Conservation (phyloP, 2,113 vertebrate genomes). For the Mormyrus iriodes region DNA sequence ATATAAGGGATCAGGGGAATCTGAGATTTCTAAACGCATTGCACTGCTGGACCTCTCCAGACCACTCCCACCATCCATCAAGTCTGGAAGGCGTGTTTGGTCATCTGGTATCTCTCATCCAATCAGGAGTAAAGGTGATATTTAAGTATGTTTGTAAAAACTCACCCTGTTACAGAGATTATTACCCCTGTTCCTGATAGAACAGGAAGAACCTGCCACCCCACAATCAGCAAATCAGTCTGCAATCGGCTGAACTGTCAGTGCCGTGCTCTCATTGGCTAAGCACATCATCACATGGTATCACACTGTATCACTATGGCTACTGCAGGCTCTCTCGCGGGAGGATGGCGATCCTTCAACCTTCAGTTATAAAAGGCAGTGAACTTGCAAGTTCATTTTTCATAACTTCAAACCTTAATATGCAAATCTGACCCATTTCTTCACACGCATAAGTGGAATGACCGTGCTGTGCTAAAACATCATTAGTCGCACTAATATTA, state of each 20-base stretch:
- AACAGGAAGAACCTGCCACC: neutral
- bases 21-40: neutral
- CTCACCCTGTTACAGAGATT: neutral
- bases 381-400: conserved; percentile 1
- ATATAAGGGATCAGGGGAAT: neutral
- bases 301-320: neutral
- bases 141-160: neutral
- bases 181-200: neutral
- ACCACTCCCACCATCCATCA: neutral
- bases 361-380: neutral
- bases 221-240: neutral
- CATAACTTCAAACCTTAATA: neutral
- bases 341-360: neutral
- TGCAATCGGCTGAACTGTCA: neutral
- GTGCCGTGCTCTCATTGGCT: neutral
- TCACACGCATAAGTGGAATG: neutral
- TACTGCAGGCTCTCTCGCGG: neutral
- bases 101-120: neutral
- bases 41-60: neutral
- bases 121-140: neutral
- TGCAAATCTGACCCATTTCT: conserved; percentile 17
- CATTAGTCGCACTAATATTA: neutral
- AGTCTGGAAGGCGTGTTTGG: neutral
- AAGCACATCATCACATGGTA: neutral
- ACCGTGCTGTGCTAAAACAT: neutral